phyloP scores from a whole-genome alignment of 30 jellyfish, hydroid and myxozoan species.

The Pelagia noctiluca region DNA sequence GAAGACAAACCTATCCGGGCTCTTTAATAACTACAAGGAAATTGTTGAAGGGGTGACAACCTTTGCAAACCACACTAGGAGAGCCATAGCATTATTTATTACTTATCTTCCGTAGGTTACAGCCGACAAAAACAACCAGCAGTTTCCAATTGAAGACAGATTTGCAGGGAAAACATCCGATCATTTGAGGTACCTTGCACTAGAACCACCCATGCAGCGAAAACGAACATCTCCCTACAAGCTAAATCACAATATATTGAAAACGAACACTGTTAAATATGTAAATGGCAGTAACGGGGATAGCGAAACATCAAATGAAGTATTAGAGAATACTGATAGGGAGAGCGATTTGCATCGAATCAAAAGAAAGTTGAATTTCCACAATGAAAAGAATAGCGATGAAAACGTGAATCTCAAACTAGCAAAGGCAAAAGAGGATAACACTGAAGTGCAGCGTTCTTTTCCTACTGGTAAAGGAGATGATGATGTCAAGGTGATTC shows the following conservation, averaged over 20 bases:
- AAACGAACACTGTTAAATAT: constrained; percentile 49
- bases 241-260: constrained; percentile 46
- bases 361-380: constrained; percentile 37
- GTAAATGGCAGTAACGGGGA: constrained; percentile 21
- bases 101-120: background rate
- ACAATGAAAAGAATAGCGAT: background rate
- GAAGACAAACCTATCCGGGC: too few relatives aligned
- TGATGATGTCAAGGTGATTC: background rate
- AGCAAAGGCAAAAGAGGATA: background rate
- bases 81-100: too few relatives aligned
- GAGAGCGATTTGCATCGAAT: background rate
- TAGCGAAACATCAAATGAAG: background rate
- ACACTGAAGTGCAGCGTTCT: background rate
- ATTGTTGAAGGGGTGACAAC: too few relatives aligned
- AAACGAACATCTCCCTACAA: constrained; percentile 50
- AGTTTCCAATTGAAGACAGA: background rate
- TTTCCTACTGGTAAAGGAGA: background rate
- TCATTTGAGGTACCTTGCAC: constrained; percentile 44
- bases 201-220: constrained; percentile 84
- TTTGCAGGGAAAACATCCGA: constrained; percentile 70
- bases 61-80: too few relatives aligned
- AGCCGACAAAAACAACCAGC: background rate
- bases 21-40: too few relatives aligned
- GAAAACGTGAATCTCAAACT: background rate
- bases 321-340: background rate